Conservation (phyloP, 2,113 vertebrate genomes). For the Cygnus atratus region DNA sequence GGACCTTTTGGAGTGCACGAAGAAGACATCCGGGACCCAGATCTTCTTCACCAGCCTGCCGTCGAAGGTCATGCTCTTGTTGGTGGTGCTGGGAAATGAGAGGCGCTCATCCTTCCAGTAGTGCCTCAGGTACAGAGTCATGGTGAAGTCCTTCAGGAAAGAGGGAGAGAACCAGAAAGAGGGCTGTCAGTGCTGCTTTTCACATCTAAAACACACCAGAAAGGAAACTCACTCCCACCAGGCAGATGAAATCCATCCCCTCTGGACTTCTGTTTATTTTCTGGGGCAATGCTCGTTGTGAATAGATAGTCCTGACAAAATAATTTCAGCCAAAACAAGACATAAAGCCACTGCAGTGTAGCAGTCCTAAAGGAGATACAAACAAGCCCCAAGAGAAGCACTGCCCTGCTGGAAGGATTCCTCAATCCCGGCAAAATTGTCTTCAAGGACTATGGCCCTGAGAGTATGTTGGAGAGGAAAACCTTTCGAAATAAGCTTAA, state of each 20-base stretch:
- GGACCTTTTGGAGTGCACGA: conserved; percentile 95
- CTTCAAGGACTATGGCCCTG: background rate
- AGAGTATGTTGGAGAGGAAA: background rate
- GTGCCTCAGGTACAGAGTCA: conserved; percentile 94
- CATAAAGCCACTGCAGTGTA: background rate
- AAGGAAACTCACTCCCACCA: background rate
- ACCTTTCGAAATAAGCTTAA: background rate
- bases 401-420: background rate
- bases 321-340: background rate
- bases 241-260: background rate
- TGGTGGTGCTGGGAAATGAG: conserved; percentile 88
- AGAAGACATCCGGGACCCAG: conserved; percentile 96
- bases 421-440: background rate
- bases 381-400: background rate
- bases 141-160: conserved; percentile 89
- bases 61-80: conserved; percentile 97
- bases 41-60: conserved; percentile 94
- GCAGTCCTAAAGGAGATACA: background rate
- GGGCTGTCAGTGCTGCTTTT: background rate
- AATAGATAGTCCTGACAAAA: background rate
- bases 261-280: background rate
- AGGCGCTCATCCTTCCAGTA: conserved; percentile 96
- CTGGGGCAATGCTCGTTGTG: background rate
- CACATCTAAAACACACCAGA: background rate
- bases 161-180: background rate